Base-by-base conservation (phyloP, 2,113 vertebrate genomes). In the Zosterops borbonicus region DNA sequence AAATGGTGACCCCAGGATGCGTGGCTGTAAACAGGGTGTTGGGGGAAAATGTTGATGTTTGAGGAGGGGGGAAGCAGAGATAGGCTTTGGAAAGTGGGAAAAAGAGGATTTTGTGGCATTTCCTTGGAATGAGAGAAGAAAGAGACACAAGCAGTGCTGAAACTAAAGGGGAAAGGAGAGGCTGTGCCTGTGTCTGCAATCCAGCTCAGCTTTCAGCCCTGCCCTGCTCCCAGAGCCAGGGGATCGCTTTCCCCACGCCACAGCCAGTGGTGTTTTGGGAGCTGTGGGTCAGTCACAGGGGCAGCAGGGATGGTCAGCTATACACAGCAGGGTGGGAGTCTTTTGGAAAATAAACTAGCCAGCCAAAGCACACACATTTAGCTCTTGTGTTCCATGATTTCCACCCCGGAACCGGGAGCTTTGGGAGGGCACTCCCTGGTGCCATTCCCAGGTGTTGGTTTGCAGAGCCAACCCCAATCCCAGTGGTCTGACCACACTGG, bases 371-470 rank as follows among this genome's bases (percentile, higher is more conserved):
- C 19, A 14, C 28, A 1, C 4, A 0, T 49, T 59, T 27, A 29
- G 7, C 58, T 75, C 41, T 53, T n/a, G 46, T 10, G 41, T 29
- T 73, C 56, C 39, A 21, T 10, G 52, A n/a, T 22, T 60, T 18
- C 65, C 70, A 11, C 8, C 50, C 41, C 58, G 24, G 67, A 42
- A 9, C 0, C 4, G 1, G 10, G 29, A 65, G 64, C 2, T 63
- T 22, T 22, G 6, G 2, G 31, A 39, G 14, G 39, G 42, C 29
- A 17, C 33, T 1, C 0, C 0, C 20, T 24, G 69, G 31, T 2
- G 3, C 3, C 19, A 21, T 8, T 42, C 19, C 7, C 0, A 0
- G 18, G 21, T 7, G 1, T 17, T 21, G 19, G 35, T 35, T 6
- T 2, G 21, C 55, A 37, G 33, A 47, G 4, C 42, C 15, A 2